These are phyloP conservation scores for Phymastichus coffea DNA, from an alignment of 1,140 invertebrate genomes.

Conservation along the genomic window DNA sequence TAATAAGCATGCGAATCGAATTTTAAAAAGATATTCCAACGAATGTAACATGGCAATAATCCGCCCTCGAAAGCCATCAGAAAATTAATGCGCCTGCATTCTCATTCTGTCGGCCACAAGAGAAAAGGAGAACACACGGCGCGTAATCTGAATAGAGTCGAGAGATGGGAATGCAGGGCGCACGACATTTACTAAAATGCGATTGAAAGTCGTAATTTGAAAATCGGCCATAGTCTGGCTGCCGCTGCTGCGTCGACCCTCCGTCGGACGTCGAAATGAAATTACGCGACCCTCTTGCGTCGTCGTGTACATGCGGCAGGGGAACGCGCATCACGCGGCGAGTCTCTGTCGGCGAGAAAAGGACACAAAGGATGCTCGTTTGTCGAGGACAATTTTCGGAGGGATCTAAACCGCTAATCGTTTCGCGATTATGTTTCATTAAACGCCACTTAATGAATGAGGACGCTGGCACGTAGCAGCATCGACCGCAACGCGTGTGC, in stretches of 20 bases:
- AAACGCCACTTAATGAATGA: slow-evolving; percentile 47
- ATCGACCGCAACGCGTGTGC: too few species aligned
- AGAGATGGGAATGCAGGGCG: too few species aligned
- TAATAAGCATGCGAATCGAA: too few species aligned
- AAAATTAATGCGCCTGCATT: too few species aligned
- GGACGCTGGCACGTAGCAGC: neutral
- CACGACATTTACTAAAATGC: too few species aligned
- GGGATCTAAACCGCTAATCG: slow-evolving; percentile 52
- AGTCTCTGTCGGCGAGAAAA: slow-evolving; percentile 1
- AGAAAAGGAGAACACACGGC: too few species aligned
- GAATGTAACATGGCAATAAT: too few species aligned
- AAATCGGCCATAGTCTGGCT: slow-evolving; percentile 44
- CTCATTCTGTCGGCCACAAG: too few species aligned
- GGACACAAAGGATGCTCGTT: slow-evolving; percentile 39
- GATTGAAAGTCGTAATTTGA: slow-evolving; percentile 57
- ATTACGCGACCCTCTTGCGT: slow-evolving; percentile 53
- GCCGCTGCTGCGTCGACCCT: slow-evolving; percentile 50
- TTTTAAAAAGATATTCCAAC: too few species aligned
- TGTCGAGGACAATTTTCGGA: slow-evolving; percentile 40
- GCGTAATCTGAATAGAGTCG: too few species aligned
- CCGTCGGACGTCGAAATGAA: slow-evolving; percentile 58
- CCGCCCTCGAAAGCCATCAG: too few species aligned
- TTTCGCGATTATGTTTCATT: slow-evolving; percentile 55
- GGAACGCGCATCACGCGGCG: slow-evolving; percentile 4
- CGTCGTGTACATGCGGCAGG: neutral